A percentile compares a stretch with the other conserved stretches of the same genome.
These are phyloP conservation scores for Trypoxylon attenuatum DNA, from an alignment of 2,888 invertebrate genomes.

Conservation along the genomic window DNA sequence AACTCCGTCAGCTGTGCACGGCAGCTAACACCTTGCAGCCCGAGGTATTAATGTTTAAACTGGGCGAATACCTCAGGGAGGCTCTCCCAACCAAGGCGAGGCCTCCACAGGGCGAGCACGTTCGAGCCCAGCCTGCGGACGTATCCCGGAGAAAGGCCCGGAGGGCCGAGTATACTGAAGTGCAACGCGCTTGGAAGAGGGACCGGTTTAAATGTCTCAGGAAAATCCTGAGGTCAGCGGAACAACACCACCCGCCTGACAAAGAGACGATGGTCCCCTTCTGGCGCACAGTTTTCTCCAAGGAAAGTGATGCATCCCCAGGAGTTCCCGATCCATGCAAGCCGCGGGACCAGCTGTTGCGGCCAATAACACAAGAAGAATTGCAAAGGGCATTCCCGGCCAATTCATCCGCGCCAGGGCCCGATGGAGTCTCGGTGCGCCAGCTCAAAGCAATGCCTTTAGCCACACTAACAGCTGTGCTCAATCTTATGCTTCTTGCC, in stretches of 20 bases:
- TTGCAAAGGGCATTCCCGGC: conserved; percentile 9
- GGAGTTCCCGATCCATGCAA: too few species aligned
- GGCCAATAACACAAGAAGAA: conserved; percentile 21
- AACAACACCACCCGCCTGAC: neutral
- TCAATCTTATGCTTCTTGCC: conserved; percentile 30
- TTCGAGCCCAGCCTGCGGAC: too few species aligned
- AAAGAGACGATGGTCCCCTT: conserved; percentile 29
- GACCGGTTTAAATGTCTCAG: conserved; percentile 16
- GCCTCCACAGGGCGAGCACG: too few species aligned
- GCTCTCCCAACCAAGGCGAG: too few species aligned
- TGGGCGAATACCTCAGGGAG: too few species aligned
- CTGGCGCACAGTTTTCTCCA: conserved; percentile 25
- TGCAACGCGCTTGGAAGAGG: conserved; percentile 26
- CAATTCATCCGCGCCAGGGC: conserved; percentile 15
- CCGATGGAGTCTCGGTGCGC: conserved; percentile 15
- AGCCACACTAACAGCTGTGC: conserved; percentile 7
- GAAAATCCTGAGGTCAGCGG: conserved; percentile 13
- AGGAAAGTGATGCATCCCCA: neutral
- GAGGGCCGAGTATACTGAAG: too few species aligned
- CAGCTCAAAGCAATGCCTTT: conserved; percentile 11
- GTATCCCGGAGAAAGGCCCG: too few species aligned
- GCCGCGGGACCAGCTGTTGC: neutral
- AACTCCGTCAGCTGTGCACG: too few species aligned
- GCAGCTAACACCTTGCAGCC: too few species aligned
- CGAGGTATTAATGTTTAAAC: too few species aligned